phyloP scores from a whole-genome alignment of 2,113 vertebrate species.

The Melanocharis versteri region DNA sequence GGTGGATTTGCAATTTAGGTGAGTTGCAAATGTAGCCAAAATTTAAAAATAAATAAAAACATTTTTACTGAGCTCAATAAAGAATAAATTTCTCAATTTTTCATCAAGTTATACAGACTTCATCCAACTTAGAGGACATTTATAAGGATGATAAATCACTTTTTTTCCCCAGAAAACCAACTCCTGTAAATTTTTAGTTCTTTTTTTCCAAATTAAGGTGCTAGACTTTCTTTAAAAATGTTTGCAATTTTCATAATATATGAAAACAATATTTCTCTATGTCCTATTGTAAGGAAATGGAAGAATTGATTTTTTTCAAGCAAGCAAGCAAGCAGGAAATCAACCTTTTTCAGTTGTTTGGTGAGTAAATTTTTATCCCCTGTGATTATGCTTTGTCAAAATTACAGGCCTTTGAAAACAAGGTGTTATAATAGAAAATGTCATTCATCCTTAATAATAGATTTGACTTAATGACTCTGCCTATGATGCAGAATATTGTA shows the following conservation, averaged over 20 bases:
- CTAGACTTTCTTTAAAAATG: neutral
- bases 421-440: slow-evolving; percentile 14
- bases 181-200: neutral
- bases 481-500: neutral
- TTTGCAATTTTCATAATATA: neutral
- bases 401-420: slow-evolving; percentile 12
- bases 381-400: neutral
- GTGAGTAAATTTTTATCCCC: neutral
- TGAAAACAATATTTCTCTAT: neutral
- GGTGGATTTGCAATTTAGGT: neutral
- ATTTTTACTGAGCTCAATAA: neutral
- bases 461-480: neutral
- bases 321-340: neutral
- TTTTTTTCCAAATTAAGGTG: neutral
- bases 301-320: slow-evolving; percentile 2
- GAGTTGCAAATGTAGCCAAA: neutral
- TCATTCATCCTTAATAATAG: slow-evolving; percentile 14
- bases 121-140: neutral
- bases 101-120: neutral
- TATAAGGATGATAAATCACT: neutral
- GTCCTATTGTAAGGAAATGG: neutral
- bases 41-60: neutral
- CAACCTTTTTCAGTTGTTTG: neutral
- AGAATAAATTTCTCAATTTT: neutral
- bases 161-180: neutral